Evolutionary conservation across 2,888 invertebrate genomes (phyloP), one percentile per base, ranked within the genome.

Genomic region (Sesia bembeciformis): DNA sequence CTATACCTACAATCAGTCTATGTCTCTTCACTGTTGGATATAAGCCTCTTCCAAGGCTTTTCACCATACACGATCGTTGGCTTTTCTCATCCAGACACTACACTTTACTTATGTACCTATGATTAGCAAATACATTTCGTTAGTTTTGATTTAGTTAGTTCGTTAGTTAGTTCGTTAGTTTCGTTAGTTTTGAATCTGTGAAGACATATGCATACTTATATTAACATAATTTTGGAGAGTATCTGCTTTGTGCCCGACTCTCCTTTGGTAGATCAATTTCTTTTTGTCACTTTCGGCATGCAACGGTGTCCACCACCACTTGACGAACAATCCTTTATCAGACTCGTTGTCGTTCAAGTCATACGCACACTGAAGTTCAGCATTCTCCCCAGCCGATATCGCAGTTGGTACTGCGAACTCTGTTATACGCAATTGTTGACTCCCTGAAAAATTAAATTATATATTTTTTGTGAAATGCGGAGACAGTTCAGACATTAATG

Each of bases 291-390:
- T 62, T n/a, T 63, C 57, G n/a, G 40, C 52, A 39, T 73, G 62
- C 4, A 60, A 53, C 7, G 79, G 76, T 40, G 69, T 76, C 74
- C 76, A 76, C 83, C 82, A 87, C 87, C 87, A 88, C 58, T 87
- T 87, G 41, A 85, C 71, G 57, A 68, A 76, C 42, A 78, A 57
- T 0, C 58, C 66, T 7, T 59, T 60, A 4, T 72, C 70, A 0
- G 66, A 57, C 56, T 75, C 76, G 5, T 59, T 59, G 4, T 57
- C 58, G 4, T 46, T 58, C 50, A 78, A 54, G 4, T 68, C 65
- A 63, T 76, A 78, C 50, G 59, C 62, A 58, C 86, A 86, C 46
- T 63, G 68, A 49, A 87, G 64, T 54, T 74, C 72, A 0, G 70
- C 79, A 54, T 74, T 65, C 6, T 70, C 64, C 0, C 82, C 86